Evolutionary conservation across 2,888 invertebrate species (phyloP).

Genomic region (Noctuana brunneofusca): DNA sequence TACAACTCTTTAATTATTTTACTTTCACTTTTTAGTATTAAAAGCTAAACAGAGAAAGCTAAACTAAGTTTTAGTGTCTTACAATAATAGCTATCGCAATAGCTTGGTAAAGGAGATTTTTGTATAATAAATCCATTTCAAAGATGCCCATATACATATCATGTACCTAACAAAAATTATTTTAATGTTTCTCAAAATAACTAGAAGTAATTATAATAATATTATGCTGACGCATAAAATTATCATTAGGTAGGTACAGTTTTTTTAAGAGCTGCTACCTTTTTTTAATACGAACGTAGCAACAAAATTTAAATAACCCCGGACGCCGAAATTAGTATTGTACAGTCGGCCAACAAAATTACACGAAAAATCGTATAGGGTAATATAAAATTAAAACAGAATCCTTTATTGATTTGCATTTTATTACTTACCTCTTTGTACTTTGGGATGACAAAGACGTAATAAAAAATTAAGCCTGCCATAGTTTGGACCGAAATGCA

Average conservation of each 20-base stretch:
- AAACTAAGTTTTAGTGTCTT: not conserved
- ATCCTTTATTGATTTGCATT: conserved; percentile 58
- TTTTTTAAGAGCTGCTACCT: not conserved
- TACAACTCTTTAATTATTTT: not conserved
- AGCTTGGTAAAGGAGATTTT: conserved; percentile 10
- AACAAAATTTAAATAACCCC: not conserved
- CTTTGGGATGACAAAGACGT: conserved; percentile 47
- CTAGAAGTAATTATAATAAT: too few relatives aligned
- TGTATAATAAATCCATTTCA: conserved; percentile 21
- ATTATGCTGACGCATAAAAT: conserved; percentile 30
- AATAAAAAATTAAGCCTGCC: conserved; percentile 60
- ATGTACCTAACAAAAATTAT: not conserved
- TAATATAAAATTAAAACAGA: conserved; percentile 33
- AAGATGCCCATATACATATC: too few relatives aligned
- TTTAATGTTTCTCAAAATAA: conserved; percentile 18
- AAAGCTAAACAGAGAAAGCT: conserved; percentile 1
- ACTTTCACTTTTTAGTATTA: conserved; percentile 11
- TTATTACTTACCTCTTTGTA: conserved; percentile 66
- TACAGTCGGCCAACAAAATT: conserved; percentile 11
- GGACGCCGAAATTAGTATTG: not conserved
- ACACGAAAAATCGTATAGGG: conserved; percentile 17
- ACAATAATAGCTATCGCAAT: not conserved
- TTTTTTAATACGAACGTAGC: not conserved
- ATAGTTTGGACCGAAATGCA: conserved; percentile 64
- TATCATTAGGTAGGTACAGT: conserved; percentile 21